Conservation (phyloP, 2,888 invertebrate genomes). For the Biston stratarius region DNA sequence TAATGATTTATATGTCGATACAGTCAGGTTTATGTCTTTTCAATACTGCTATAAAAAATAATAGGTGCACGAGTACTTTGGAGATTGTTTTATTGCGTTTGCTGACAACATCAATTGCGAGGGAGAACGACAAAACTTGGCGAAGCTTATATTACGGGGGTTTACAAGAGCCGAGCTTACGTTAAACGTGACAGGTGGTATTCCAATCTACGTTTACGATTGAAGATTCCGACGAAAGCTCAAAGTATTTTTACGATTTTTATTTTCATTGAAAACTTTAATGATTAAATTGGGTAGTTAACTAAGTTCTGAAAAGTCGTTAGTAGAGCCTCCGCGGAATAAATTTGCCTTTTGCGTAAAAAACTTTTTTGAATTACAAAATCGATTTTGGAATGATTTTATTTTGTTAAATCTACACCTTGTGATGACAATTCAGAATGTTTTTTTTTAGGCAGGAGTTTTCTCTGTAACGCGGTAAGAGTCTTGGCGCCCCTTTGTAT, state of each 20-base stretch:
- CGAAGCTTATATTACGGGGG: conserved; percentile 48
- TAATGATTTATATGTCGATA: conserved; percentile 49
- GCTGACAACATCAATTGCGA: conserved; percentile 53
- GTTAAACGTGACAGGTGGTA: conserved; percentile 59
- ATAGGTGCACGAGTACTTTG: conserved; percentile 51
- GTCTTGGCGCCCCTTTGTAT: too few relatives aligned
- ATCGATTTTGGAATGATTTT: conserved; percentile 38
- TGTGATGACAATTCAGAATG: conserved; percentile 3
- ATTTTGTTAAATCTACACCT: conserved; percentile 23
- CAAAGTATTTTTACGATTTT: conserved; percentile 54
- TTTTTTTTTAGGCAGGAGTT: too few relatives aligned
- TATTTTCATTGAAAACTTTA: conserved; percentile 48
- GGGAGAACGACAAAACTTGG: conserved; percentile 45
- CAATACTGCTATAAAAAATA: conserved; percentile 56
- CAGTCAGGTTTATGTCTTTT: conserved; percentile 56
- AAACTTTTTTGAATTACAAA: conserved; percentile 38
- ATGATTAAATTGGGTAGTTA: conserved; percentile 48
- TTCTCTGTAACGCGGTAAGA: too few relatives aligned
- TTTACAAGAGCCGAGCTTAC: conserved; percentile 45
- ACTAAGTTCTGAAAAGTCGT: conserved; percentile 46
- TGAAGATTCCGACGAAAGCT: conserved; percentile 51
- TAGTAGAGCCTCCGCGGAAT: conserved; percentile 43
- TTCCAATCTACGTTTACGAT: conserved; percentile 62
- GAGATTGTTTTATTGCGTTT: conserved; percentile 54
- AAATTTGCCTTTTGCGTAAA: conserved; percentile 39